Base-by-base conservation (phyloP, 2,888 invertebrate species). In the Seira ritae region DNA sequence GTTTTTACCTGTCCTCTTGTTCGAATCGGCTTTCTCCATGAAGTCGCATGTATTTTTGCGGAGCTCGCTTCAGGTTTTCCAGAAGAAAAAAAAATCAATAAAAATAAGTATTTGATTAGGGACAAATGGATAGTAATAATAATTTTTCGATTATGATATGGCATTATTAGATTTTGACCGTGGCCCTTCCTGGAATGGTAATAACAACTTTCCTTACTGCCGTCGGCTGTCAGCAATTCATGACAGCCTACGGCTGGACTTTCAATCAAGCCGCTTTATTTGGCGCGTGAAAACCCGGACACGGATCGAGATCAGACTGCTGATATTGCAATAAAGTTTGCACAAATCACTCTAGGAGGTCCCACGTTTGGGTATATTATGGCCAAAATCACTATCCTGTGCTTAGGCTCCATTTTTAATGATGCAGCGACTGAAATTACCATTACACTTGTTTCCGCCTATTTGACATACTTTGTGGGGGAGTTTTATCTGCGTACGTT, bases 371-470 rank as follows among this genome's bases (percentile, higher is more conserved):
- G 91, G 0, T 91, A 89, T 62, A 10, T 91, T 2, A 90, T 91
- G 89, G 91, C 90, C 0, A 90, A 90, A 76, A 83, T 90, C 0
- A 90, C 91, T 0, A 88, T 91, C 10, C 89, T 90, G 70, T 91
- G 90, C 87, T 85, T 92, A 42, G 89, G 90, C 0, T 73, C 85
- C 31, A 91, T 91, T 12, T 91, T 91, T 87, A 91, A 91, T 83
- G 91, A 91, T 85, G 90, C 91, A 1, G 88, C 91, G 8, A 90
- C 90, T 1, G 91, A 92, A 86, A 91, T 91, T 10, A 91, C 91
- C 2, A 90, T 91, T 22, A 91, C 91, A 1, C 88, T 92, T 4
- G 90, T 91, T 1, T 89, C 91, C 0, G 91, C 91, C 0, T 92
- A 92, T 85, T 83, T 91, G 74, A 91, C 91, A 0, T 92, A 91